These are phyloP conservation scores for Drosophila tani DNA, from an alignment of 1,140 invertebrate species.

Conservation along the genomic window DNA sequence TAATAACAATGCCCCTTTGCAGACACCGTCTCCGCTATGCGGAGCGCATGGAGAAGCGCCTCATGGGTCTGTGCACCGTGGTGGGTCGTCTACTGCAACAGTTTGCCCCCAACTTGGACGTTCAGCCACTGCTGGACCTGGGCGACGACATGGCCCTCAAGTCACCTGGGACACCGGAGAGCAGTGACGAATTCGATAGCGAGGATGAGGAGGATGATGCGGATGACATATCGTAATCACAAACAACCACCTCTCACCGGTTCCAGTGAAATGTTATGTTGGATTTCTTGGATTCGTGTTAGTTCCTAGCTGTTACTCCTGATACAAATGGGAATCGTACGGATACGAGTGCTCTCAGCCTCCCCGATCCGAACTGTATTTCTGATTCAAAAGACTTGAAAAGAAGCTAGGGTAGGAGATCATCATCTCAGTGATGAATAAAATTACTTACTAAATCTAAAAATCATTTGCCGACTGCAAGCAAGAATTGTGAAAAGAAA, in stretches of 20 bases:
- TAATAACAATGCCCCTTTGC: background rate
- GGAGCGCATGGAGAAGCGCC: constrained; percentile 68
- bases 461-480: constrained; percentile 1
- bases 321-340: background rate
- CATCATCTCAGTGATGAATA: background rate
- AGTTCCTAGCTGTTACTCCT: constrained; percentile 25
- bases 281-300: background rate
- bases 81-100: constrained; percentile 65
- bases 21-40: constrained; percentile 73
- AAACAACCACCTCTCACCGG: background rate
- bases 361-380: background rate
- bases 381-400: constrained; percentile 5
- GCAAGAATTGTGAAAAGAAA: constrained; percentile 1
- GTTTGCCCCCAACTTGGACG: constrained; percentile 54
- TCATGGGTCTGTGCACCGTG: constrained; percentile 61
- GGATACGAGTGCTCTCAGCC: no score
- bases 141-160: constrained; percentile 24
- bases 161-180: constrained; percentile 13
- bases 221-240: background rate
- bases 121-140: constrained; percentile 46
- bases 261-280: constrained; percentile 4
- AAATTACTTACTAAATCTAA: background rate
- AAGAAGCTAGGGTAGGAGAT: background rate
- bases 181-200: constrained; percentile 24
- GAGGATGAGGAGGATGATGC: background rate